A percentile compares a stretch with the other conserved stretches of the same genome.
These are phyloP conservation scores for Hypotaenidia philippensis DNA, from an alignment of 2,797 vertebrate genomes.

Conservation along the genomic window DNA sequence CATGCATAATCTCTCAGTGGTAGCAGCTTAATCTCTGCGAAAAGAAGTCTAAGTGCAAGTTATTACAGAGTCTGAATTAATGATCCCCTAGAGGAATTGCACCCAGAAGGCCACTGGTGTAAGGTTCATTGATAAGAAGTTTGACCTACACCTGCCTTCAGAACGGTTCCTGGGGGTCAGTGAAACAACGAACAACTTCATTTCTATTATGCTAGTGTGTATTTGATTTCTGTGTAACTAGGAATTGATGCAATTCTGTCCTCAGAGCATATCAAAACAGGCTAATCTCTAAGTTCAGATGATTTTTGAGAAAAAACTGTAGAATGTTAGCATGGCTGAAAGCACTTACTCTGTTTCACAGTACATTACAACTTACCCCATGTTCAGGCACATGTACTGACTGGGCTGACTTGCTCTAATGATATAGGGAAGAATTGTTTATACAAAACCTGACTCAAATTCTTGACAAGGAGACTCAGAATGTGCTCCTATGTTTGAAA, in stretches of 20 bases:
- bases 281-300: not conserved
- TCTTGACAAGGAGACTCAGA: not conserved
- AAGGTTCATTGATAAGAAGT: not conserved
- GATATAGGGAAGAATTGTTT: not conserved
- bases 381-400: not conserved
- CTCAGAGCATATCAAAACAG: not conserved
- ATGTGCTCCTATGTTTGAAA: not conserved
- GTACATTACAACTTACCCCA: not conserved
- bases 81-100: not conserved
- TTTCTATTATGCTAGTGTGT: not conserved
- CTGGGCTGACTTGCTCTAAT: not conserved
- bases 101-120: not conserved
- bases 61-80: not conserved
- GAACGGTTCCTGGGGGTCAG: not conserved
- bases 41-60: slow-evolving; percentile 18
- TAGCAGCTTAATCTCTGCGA: slow-evolving; percentile 5
- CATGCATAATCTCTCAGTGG: not conserved
- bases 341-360: not conserved
- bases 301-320: not conserved
- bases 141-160: not conserved
- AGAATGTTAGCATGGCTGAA: not conserved
- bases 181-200: not conserved
- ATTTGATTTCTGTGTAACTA: not conserved
- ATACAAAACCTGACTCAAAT: not conserved
- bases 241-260: not conserved